Evolutionary conservation across 1,140 invertebrate genomes (phyloP).

Genomic region (Catajapyx aquilonaris): DNA sequence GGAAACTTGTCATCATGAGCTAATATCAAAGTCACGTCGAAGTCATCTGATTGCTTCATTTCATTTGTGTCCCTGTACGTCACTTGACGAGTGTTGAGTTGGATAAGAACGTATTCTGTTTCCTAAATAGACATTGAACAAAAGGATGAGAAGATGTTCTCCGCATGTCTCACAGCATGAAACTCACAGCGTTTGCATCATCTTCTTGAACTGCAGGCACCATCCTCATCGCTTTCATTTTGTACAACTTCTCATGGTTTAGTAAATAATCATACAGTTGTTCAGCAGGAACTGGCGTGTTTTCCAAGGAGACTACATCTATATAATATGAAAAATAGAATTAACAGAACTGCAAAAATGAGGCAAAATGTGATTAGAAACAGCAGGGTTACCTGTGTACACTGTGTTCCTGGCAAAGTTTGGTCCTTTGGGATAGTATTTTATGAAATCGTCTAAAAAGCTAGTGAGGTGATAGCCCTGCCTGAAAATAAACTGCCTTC

Average conservation of each 20-base stretch:
- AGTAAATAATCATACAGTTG: constrained; percentile 52
- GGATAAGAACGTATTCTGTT: constrained; percentile 37
- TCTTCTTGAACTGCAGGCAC: constrained; percentile 17
- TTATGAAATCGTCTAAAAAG: constrained; percentile 62
- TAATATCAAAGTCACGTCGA: constrained; percentile 44
- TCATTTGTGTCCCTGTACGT: constrained; percentile 38
- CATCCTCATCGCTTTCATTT: constrained; percentile 47
- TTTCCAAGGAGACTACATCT: constrained; percentile 34
- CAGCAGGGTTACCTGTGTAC: constrained; percentile 32
- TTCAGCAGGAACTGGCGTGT: constrained; percentile 36
- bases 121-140: constrained; percentile 10
- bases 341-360: too few species aligned
- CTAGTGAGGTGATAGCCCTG: constrained; percentile 50
- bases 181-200: too few species aligned
- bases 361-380: constrained; percentile 2
- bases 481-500: constrained; percentile 33
- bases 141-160: too few species aligned
- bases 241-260: constrained; percentile 42
- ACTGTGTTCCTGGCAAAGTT: constrained; percentile 61
- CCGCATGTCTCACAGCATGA: too few species aligned
- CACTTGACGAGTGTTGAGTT: constrained; percentile 30
- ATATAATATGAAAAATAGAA: constrained; percentile 17
- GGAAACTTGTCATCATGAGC: constrained; percentile 22
- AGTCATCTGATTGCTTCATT: constrained; percentile 38
- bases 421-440: constrained; percentile 64